Evolutionary conservation across 1,140 invertebrate genomes (phyloP).

Genomic region (Ganaspis sp.): DNA sequence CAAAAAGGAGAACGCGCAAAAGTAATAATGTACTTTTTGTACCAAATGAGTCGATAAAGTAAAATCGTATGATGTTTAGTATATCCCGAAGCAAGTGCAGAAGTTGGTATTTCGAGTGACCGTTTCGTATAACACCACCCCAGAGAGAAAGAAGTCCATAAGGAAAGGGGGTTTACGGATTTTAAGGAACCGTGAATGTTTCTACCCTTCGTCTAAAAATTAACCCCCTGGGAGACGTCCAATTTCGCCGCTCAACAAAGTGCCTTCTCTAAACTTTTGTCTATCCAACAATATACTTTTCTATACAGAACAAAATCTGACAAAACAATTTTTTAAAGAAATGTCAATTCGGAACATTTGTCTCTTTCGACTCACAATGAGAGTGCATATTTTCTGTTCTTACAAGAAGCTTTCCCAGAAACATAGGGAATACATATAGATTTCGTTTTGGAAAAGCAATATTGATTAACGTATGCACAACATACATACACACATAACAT

Average conservation of each 20-base stretch:
- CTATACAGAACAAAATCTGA: not conserved
- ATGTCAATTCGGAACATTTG: not conserved
- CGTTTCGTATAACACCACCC: constrained; percentile 69
- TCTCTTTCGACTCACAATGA: not conserved
- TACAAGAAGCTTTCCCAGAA: not conserved
- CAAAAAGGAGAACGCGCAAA: too few species aligned
- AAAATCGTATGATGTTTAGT: not conserved
- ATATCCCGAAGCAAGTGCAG: constrained; percentile 45
- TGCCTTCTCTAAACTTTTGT: not conserved
- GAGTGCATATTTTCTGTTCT: not conserved
- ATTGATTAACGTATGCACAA: too few species aligned
- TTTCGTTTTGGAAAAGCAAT: too few species aligned
- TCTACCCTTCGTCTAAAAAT: constrained; percentile 66
- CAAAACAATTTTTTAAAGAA: not conserved
- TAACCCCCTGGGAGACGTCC: constrained; percentile 67
- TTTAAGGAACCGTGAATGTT: constrained; percentile 74
- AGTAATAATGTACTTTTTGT: not conserved
- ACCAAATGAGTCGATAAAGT: not conserved
- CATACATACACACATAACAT: too few species aligned
- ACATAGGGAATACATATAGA: too few species aligned
- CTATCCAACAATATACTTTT: not conserved
- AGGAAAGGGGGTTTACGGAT: constrained; percentile 64
- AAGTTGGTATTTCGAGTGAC: constrained; percentile 60
- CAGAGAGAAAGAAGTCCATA: constrained; percentile 58
- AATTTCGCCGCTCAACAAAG: constrained; percentile 52